Evolutionary conservation across 2,113 vertebrate genomes (phyloP).

Genomic region (Zosterops borbonicus): DNA sequence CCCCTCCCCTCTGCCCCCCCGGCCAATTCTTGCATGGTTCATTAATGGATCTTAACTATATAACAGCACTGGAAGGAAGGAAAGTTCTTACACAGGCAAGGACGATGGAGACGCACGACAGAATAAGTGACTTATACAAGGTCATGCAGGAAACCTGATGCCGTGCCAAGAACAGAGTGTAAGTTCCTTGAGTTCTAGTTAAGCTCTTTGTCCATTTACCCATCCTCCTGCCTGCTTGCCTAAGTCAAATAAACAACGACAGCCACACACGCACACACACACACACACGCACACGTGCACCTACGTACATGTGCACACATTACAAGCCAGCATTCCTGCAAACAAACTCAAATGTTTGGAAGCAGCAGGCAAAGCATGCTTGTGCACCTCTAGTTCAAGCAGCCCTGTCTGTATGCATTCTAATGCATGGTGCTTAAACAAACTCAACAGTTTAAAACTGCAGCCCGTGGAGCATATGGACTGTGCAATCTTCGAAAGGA

Average conservation of each 20-base stretch:
- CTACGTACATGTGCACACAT: neutral
- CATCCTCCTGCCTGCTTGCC: slow-evolving; percentile 8
- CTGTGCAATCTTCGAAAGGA: neutral
- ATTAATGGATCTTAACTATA: neutral
- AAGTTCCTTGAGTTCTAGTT: slow-evolving; percentile 57
- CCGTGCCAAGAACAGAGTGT: slow-evolving; percentile 33
- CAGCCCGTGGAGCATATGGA: neutral
- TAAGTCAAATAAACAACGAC: neutral
- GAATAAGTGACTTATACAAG: slow-evolving; percentile 66
- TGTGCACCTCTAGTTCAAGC: neutral
- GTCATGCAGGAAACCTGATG: slow-evolving; percentile 48
- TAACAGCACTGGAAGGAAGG: neutral
- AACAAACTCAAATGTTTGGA: neutral
- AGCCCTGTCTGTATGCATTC: neutral
- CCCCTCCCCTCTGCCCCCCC: neutral
- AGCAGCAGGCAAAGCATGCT: neutral
- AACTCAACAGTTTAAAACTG: neutral
- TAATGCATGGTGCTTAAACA: neutral
- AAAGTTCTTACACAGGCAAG: slow-evolving; percentile 9
- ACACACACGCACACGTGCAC: neutral
- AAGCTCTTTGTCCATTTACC: slow-evolving; percentile 46
- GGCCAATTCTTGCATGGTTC: neutral
- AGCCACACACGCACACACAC: neutral
- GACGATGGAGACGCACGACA: neutral
- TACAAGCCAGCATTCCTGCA: neutral